phyloP scores from a whole-genome alignment of 2,113 vertebrate species.

The Notarius quadriscutis region DNA sequence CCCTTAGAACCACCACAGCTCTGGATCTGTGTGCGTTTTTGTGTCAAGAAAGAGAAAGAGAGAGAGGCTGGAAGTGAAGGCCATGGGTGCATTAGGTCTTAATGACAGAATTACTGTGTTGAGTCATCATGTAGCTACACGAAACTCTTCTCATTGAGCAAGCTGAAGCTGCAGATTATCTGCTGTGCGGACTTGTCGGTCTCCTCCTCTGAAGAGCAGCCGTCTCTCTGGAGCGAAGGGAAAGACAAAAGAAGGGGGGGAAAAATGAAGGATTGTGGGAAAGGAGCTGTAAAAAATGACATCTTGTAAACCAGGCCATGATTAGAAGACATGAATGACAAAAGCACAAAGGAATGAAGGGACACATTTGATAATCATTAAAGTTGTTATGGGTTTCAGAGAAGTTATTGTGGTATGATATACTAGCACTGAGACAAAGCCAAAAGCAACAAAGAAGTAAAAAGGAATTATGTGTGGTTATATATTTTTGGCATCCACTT shows the following conservation, averaged over 20 bases:
- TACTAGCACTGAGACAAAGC: not conserved
- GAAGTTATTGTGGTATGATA: slow-evolving; percentile 29
- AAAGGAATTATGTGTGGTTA: not conserved
- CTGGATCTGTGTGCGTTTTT: slow-evolving; percentile 57
- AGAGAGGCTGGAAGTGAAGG: slow-evolving; percentile 59
- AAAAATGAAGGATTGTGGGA: slow-evolving; percentile 8
- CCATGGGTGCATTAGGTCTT: slow-evolving; percentile 74
- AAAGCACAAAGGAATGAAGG: slow-evolving; percentile 59
- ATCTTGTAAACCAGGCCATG: slow-evolving; percentile 10
- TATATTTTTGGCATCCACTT: not conserved
- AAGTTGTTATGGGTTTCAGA: slow-evolving; percentile 21
- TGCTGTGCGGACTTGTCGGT: slow-evolving; percentile 63
- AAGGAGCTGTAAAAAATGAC: slow-evolving; percentile 14
- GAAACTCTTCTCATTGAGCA: slow-evolving; percentile 63
- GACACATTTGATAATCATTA: slow-evolving; percentile 63
- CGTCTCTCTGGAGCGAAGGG: slow-evolving; percentile 54
- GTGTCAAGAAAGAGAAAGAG: slow-evolving; percentile 37
- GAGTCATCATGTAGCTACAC: slow-evolving; percentile 78
- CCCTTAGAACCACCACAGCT: slow-evolving; percentile 66
- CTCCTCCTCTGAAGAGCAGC: slow-evolving; percentile 70
- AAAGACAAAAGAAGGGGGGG: slow-evolving; percentile 31
- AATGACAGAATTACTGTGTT: slow-evolving; percentile 79
- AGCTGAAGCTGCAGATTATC: slow-evolving; percentile 73
- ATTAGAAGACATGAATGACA: slow-evolving; percentile 9
- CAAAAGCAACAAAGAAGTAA: slow-evolving; percentile 15